Percentiles rank a stretch among this genome's conserved stretches.
Evolutionary conservation across 2,888 invertebrate genomes (phyloP).

Genomic region (Drosophila mayaguana): DNA sequence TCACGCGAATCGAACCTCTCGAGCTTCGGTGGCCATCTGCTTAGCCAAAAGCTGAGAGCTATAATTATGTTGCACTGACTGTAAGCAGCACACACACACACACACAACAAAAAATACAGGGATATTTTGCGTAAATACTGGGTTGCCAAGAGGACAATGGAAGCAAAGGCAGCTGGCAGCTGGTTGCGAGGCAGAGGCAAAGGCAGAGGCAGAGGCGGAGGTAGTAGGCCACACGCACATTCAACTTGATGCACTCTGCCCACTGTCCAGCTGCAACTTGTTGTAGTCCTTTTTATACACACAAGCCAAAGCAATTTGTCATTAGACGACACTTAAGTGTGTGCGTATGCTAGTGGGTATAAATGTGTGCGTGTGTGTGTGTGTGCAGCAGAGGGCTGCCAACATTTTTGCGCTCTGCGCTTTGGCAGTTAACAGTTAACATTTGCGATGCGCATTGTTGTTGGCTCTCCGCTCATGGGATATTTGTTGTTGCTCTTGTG

Average conservation of each 20-base stretch:
- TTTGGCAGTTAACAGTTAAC: constrained; percentile 58
- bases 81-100: constrained; percentile 13
- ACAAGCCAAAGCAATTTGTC: constrained; percentile 56
- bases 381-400: constrained; percentile 33
- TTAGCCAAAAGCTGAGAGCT: constrained; percentile 49
- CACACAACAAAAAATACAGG: constrained; percentile 38
- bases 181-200: not conserved
- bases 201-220: not conserved
- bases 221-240: constrained; percentile 10
- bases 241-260: constrained; percentile 37
- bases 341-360: not conserved
- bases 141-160: constrained; percentile 36
- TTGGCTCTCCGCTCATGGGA: constrained; percentile 31
- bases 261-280: constrained; percentile 55
- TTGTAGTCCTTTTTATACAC: constrained; percentile 41
- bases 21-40: constrained; percentile 67
- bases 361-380: constrained; percentile 12
- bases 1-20: constrained; percentile 44
- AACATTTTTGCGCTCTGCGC: constrained; percentile 45
- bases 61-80: constrained; percentile 71
- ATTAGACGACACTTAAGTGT: constrained; percentile 23
- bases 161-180: not conserved
- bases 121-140: constrained; percentile 42
- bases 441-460: constrained; percentile 59
- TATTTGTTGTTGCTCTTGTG: constrained; percentile 19